A percentile compares a stretch with the other conserved stretches of the same genome.
These are phyloP conservation scores for Nycteola revayana DNA, from an alignment of 2,888 invertebrate species.

Conservation along the genomic window DNA sequence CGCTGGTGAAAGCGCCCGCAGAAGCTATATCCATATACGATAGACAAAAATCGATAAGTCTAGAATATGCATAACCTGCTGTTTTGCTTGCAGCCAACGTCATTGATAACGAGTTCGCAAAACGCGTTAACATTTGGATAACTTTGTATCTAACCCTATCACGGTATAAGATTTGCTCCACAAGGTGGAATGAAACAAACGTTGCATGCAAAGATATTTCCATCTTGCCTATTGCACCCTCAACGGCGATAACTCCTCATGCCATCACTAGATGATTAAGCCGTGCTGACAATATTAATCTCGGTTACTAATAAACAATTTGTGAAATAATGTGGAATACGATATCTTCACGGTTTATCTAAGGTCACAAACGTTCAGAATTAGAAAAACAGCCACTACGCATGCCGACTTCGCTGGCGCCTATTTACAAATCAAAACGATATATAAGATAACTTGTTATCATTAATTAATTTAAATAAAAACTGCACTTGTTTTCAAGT, in stretches of 20 bases:
- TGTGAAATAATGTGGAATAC: conserved; percentile 50
- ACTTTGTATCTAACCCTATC: conserved; percentile 1
- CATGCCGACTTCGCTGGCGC: conserved; percentile 55
- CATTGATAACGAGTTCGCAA: too few species aligned
- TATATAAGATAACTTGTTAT: conserved; percentile 24
- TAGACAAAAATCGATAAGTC: too few species aligned
- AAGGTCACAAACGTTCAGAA: conserved; percentile 59
- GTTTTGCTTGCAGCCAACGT: too few species aligned
- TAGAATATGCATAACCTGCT: too few species aligned
- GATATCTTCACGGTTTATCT: conserved; percentile 64
- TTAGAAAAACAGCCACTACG: conserved; percentile 59
- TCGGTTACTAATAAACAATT: conserved; percentile 46
- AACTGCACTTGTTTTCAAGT: conserved; percentile 22
- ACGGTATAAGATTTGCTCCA: conserved; percentile 1
- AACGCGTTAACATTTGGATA: too few species aligned
- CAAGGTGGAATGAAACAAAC: too few species aligned
- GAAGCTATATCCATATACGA: too few species aligned
- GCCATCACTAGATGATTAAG: conserved; percentile 40
- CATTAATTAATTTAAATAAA: conserved; percentile 42
- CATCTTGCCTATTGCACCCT: too few species aligned
- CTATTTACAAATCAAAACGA: conserved; percentile 41
- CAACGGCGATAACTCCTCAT: conserved; percentile 18
- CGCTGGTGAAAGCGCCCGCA: too few species aligned
- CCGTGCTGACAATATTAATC: conserved; percentile 41
- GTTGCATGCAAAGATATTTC: conserved; percentile 7